Evolutionary conservation across 2,888 invertebrate species (phyloP).

Genomic region (Lasioglossum vierecki): DNA sequence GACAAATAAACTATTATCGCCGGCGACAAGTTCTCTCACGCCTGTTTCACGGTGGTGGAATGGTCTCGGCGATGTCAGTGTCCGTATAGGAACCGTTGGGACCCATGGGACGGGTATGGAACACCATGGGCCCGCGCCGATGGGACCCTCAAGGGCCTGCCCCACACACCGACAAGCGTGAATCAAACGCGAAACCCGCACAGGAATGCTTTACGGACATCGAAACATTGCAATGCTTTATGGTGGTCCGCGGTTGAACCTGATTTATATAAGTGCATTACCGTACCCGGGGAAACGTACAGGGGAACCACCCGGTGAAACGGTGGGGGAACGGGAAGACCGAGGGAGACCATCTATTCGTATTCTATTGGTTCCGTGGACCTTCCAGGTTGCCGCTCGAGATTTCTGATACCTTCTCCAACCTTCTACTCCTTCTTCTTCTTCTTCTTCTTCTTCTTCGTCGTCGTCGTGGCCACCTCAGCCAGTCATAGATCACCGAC

Average conservation of each 20-base stretch:
- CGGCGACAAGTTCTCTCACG: constrained; percentile 83
- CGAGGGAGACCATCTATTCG: constrained; percentile 55
- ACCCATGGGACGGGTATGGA: constrained; percentile 62
- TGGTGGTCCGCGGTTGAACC: constrained; percentile 84
- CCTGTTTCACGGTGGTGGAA: constrained; percentile 71
- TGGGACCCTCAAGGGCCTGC: constrained; percentile 70
- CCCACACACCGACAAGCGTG: constrained; percentile 81
- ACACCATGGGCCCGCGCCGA: constrained; percentile 50
- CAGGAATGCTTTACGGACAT: constrained; percentile 84
- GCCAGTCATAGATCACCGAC: constrained; percentile 46
- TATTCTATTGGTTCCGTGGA: constrained; percentile 62
- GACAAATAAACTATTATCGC: constrained; percentile 84
- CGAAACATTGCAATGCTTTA: constrained; percentile 84
- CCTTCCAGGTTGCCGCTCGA: constrained; percentile 56
- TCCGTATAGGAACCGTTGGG: constrained; percentile 41
- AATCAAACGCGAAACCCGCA: constrained; percentile 83
- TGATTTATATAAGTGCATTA: constrained; percentile 84
- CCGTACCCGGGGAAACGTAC: constrained; percentile 76
- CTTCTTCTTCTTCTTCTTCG: neutral
- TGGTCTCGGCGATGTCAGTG: constrained; percentile 52
- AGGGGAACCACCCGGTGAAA: constrained; percentile 27
- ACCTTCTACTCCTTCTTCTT: neutral
- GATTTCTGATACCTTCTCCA: constrained; percentile 50
- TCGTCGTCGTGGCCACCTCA: neutral
- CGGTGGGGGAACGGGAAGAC: neutral